Base-by-base conservation (phyloP, 2,888 invertebrate species). In the Synanthedon andrenaeformis region DNA sequence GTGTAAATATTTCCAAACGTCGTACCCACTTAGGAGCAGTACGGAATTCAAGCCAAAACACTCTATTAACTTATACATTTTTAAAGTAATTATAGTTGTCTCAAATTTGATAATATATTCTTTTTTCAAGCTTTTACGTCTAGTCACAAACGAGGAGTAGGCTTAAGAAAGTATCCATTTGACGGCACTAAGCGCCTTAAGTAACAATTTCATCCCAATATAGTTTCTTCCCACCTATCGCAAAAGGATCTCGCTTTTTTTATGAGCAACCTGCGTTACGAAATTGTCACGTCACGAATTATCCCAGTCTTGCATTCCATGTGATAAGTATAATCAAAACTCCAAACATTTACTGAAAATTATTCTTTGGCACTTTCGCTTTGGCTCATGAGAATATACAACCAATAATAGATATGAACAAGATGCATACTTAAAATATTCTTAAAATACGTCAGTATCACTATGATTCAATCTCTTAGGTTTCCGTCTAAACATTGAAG, bases 301-400 rank as follows among this genome's bases (percentile, higher is more conserved):
- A 4, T 23, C 8, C 28, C 2, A 28, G 28, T 28, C 4, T 1
- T 4, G 42, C 42, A 45, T 13, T 13, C 45, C 45, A 2, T n/a
- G 11, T n/a, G 13, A 42, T 23, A 42, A 5, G 4, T 14, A 13
- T 13, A 14, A 45, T 45, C 45, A n/a, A 45, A n/a, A n/a, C 14
- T 6, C 45, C 3, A 42, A 45, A 4, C 12, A 13, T 13, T 23
- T 23, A 45, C 13, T n/a, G 14, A 45, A 45, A 56, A 56, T 55
- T 54, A 57, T 53, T 70, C 64, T 71, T 71, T 74, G 73, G 73
- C 71, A 74, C 69, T 60, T 58, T 60, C 55, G 62, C 67, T 69
- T 70, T 70, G 72, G 71, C 69, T 59, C 58, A 51, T 55, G 54
- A 49, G 10, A 45, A 45, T 14, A 45, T 14, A 14, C n/a, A 45